phyloP scores from a whole-genome alignment of 2,113 vertebrate species.

The Tylochromis polylepis region DNA sequence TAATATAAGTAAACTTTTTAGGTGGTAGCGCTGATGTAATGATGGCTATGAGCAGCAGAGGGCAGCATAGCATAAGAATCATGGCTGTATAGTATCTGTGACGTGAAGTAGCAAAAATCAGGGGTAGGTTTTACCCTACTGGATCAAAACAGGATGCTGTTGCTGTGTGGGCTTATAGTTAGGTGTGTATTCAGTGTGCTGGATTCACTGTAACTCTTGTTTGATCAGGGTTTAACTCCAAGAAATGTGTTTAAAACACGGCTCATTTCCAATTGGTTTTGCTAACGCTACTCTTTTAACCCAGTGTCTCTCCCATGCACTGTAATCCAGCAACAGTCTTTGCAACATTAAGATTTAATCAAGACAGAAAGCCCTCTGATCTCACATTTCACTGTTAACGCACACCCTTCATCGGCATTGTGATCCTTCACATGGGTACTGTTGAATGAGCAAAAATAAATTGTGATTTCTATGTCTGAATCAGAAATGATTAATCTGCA shows the following conservation, averaged over 20 bases:
- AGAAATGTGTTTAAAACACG: constrained; percentile 4
- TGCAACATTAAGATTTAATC: constrained; percentile 44
- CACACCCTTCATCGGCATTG: neutral
- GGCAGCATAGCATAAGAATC: constrained; percentile 44
- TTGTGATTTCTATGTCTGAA: neutral
- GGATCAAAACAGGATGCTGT: neutral
- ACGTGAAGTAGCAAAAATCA: neutral
- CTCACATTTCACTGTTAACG: constrained; percentile 8
- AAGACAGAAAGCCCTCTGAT: constrained; percentile 26
- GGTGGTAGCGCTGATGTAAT: neutral
- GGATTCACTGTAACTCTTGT: neutral
- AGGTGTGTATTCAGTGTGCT: neutral
- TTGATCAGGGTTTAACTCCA: constrained; percentile 18
- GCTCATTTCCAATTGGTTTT: neutral
- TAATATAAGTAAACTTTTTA: neutral
- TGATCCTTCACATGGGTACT: neutral
- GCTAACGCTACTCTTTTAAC: neutral
- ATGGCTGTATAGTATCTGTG: neutral
- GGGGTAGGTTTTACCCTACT: neutral
- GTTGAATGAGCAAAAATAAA: neutral
- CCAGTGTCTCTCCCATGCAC: constrained; percentile 15
- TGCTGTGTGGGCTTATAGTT: neutral
- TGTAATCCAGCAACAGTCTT: constrained; percentile 18
- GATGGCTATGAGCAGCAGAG: constrained; percentile 39
- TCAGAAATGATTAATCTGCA: neutral